Percentiles rank a stretch among this genome's conserved stretches.
Evolutionary conservation across 2,797 vertebrate genomes (phyloP).

Genomic region (Mastacembelus armatus): DNA sequence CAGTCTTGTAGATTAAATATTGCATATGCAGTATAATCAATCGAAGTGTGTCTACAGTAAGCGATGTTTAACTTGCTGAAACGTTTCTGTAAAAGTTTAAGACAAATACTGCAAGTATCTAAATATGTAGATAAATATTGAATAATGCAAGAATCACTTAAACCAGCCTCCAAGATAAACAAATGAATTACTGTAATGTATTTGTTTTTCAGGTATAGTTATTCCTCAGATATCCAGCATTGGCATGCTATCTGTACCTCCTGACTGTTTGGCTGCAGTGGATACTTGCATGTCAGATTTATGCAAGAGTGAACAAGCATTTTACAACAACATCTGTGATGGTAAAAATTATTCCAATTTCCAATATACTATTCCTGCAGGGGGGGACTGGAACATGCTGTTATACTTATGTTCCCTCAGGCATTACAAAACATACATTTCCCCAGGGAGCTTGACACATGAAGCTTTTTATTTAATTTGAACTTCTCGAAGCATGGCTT

Average conservation of each 20-base stretch:
- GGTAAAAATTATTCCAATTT: slow-evolving; percentile 74
- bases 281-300: slow-evolving; percentile 82
- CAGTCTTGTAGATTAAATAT: no score
- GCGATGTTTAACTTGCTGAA: not conserved
- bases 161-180: not conserved
- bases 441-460: slow-evolving; percentile 27
- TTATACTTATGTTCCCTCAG: no score
- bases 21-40: no score
- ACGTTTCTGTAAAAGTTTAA: not conserved
- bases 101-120: not conserved
- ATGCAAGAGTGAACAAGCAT: slow-evolving; percentile 77
- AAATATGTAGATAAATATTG: not conserved
- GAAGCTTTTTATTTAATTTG: slow-evolving; percentile 49
- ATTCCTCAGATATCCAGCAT: slow-evolving; percentile 68
- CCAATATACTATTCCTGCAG: not conserved
- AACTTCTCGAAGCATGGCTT: slow-evolving; percentile 28
- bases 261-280: slow-evolving; percentile 75
- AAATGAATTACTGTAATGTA: not conserved
- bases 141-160: not conserved
- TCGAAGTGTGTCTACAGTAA: not conserved
- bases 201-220: slow-evolving; percentile 82
- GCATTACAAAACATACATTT: slow-evolving; percentile 29
- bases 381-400: not conserved
- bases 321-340: slow-evolving; percentile 76
- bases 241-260: slow-evolving; percentile 56